phyloP scores from a whole-genome alignment of 2,113 vertebrate genomes.

The human region DNA sequence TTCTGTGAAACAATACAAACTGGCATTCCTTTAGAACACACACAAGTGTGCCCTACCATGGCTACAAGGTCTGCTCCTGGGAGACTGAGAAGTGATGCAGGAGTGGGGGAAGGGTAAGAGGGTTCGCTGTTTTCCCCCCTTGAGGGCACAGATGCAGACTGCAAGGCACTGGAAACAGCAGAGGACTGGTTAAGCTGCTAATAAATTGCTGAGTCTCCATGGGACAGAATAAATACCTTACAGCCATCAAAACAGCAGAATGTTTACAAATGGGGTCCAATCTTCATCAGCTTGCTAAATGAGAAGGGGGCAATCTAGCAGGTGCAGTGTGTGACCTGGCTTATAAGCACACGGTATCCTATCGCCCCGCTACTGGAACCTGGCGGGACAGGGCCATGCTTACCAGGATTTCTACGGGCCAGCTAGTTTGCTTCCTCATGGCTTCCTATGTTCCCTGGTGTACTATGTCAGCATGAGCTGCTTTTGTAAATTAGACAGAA shows the following conservation, averaged over 20 bases:
- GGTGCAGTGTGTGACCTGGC: neutral
- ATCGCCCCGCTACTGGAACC: neutral
- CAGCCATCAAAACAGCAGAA: neutral
- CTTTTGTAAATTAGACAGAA: neutral
- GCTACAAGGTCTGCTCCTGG: neutral
- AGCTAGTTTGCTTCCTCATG: accelerated
- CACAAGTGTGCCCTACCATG: neutral
- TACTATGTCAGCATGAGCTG: neutral
- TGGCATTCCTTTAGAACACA: neutral
- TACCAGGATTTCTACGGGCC: neutral
- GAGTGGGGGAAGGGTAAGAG: neutral
- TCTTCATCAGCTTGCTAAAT: neutral
- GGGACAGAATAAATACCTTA: neutral
- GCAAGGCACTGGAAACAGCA: neutral
- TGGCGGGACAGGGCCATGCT: neutral
- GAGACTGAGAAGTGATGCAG: neutral
- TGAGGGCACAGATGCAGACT: neutral
- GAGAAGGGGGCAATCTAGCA: neutral
- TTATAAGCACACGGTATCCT: neutral
- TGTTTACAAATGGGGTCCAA: no score
- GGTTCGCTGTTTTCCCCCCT: neutral
- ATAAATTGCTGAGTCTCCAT: neutral
- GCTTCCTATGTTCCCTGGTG: neutral
- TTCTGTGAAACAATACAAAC: neutral
- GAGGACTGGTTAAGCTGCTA: neutral